Conservation (phyloP, 2,797 vertebrate species). For the Accipiter minullus region DNA sequence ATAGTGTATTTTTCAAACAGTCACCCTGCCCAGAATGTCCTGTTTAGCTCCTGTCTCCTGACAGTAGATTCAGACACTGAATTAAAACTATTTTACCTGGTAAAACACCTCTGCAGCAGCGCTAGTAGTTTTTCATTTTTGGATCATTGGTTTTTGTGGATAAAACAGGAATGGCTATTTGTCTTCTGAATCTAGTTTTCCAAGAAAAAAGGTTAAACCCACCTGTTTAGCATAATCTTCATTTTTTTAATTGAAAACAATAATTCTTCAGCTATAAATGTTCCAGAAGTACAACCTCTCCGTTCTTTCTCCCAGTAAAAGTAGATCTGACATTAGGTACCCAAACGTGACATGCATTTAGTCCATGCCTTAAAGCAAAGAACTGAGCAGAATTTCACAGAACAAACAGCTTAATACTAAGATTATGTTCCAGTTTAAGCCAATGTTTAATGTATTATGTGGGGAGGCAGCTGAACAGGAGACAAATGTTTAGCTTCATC, state of each 20-base stretch:
- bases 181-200: conserved; percentile 38
- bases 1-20: not conserved
- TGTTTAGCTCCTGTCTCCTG: not conserved
- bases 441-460: not conserved
- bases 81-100: not conserved
- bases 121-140: not conserved
- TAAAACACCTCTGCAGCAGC: not conserved
- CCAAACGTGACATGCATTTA: not conserved
- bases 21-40: not conserved
- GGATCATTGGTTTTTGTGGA: conserved; percentile 63
- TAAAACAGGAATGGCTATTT: conserved; percentile 62
- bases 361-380: not conserved
- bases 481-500: not conserved
- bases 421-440: not conserved
- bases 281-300: not conserved
- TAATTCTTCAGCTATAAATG: conserved; percentile 10
- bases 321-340: not conserved
- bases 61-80: not conserved
- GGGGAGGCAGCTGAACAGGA: not conserved
- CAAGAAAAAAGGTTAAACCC: not conserved
- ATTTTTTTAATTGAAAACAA: conserved; percentile 26
- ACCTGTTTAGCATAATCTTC: conserved; percentile 43
- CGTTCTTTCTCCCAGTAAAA: not conserved
- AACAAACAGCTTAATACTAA: not conserved
- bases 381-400: not conserved